Conservation (phyloP, 2,113 vertebrate species). For the Scolopax mira region DNA sequence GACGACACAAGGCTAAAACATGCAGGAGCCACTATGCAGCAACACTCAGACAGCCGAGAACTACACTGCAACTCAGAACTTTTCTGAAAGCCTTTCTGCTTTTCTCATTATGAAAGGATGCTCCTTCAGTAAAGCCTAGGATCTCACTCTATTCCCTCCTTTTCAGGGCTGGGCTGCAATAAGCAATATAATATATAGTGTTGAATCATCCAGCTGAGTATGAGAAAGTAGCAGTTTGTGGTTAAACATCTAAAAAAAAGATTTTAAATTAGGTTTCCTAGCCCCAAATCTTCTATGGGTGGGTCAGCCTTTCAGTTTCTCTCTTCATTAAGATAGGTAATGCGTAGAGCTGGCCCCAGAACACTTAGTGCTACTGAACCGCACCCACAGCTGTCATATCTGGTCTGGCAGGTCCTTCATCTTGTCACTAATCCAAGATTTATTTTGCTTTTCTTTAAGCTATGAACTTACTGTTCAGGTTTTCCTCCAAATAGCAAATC, state of each 20-base stretch:
- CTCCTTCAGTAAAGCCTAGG: background rate
- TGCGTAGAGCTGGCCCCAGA: background rate
- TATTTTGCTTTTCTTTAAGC: slow-evolving; percentile 10
- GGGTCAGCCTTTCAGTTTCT: background rate
- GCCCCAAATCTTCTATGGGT: background rate
- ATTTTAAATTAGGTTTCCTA: background rate
- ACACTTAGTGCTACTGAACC: background rate
- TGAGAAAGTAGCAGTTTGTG: background rate
- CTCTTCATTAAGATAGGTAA: background rate
- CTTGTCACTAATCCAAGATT: slow-evolving; percentile 8
- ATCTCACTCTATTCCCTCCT: background rate
- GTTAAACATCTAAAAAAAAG: background rate
- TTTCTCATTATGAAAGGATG: background rate
- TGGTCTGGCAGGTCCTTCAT: background rate
- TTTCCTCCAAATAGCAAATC: background rate
- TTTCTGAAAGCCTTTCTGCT: background rate
- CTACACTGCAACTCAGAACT: background rate
- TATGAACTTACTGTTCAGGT: slow-evolving; percentile 31
- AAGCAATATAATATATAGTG: background rate
- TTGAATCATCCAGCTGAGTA: background rate
- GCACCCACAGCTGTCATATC: background rate
- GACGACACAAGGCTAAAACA: background rate
- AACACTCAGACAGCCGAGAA: background rate
- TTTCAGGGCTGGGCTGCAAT: background rate
- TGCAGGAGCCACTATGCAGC: background rate